Evolutionary conservation across 2,888 invertebrate genomes (phyloP), one percentile per base, ranked within the genome.

Genomic region (Tenthredo livida): DNA sequence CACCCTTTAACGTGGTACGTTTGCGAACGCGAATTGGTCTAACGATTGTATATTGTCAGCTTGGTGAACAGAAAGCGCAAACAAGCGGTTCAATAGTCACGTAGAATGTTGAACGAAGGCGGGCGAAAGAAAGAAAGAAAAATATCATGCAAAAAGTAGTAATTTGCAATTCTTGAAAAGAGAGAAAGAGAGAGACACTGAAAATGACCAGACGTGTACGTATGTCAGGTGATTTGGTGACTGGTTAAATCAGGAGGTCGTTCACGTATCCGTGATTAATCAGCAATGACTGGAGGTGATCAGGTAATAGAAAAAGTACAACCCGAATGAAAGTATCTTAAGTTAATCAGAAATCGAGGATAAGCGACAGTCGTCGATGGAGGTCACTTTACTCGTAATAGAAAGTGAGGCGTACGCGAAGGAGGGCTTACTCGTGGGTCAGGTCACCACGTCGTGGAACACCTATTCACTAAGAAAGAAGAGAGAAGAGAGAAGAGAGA

Each of bases 361-460:
- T 77, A 17, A 77, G 54, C 50, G 77, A 77, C 50, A 29, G 43
- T 73, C 43, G 21, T 37, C n/a, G 73, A 21, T 29, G 2, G 29
- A 29, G 12, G 40, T 43, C 10, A 43, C 12, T 15, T 17, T 43
- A 43, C n/a, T 5, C 40, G 88, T 54, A 78, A 86, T 91, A 91
- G 92, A 92, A 92, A 92, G 92, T 90, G 91, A 92, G 90, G 89
- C 89, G 88, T 88, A 87, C 89, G 87, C 84, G 86, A 80, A 80
- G 61, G 80, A 80, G 80, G 80, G 61, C 61, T 80, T 61, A 37
- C 29, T 80, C 37, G 40, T 61, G 58, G 80, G 80, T 80, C 80
- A 80, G 80, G 80, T 80, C 80, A 50, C 54, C 50, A 77, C 29
- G 29, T 17, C 33, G 15, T 67, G 67, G 21, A 6, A 15, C 67